phyloP scores from a whole-genome alignment of 2,797 vertebrate species.

The Scarus forsteni region DNA sequence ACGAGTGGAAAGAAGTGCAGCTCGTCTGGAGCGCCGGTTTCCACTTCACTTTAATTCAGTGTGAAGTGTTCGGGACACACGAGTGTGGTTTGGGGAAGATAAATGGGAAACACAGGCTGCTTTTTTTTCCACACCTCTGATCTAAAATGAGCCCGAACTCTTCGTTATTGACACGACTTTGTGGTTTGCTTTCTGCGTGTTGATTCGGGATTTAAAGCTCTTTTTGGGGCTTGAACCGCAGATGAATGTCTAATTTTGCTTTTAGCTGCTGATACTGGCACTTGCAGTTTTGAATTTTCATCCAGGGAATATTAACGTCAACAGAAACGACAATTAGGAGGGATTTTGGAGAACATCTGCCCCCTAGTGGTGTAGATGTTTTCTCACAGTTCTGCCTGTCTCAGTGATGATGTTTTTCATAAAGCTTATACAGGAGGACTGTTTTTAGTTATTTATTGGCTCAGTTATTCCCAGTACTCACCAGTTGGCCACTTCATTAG shows the following conservation, averaged over 20 bases:
- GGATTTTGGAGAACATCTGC: slow-evolving; percentile 54
- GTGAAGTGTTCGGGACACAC: slow-evolving; percentile 71
- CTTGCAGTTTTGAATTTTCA: background rate
- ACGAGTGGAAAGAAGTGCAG: slow-evolving; percentile 68
- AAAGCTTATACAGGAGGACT: too few species aligned
- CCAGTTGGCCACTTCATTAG: too few species aligned
- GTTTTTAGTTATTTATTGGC: too few species aligned
- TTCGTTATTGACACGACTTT: slow-evolving; percentile 14
- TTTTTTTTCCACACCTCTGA: slow-evolving; percentile 43
- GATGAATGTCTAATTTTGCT: background rate
- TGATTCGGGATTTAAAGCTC: slow-evolving; percentile 11
- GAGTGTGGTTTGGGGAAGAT: slow-evolving; percentile 52
- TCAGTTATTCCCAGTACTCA: too few species aligned
- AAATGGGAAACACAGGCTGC: slow-evolving; percentile 56
- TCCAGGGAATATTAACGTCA: slow-evolving; percentile 32
- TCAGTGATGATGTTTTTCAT: background rate
- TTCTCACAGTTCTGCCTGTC: slow-evolving; percentile 24
- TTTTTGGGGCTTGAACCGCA: slow-evolving; percentile 5
- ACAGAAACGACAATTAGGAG: background rate
- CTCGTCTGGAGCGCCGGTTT: slow-evolving; percentile 61
- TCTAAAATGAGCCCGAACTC: slow-evolving; percentile 30
- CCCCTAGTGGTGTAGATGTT: slow-evolving; percentile 72
- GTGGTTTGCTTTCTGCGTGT: slow-evolving; percentile 14
- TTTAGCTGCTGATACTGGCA: background rate
- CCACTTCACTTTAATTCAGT: slow-evolving; percentile 73